Evolutionary conservation across 2,113 vertebrate species (phyloP), one percentile per base, ranked within the genome.

Genomic region (Chelonoidis abingdonii): DNA sequence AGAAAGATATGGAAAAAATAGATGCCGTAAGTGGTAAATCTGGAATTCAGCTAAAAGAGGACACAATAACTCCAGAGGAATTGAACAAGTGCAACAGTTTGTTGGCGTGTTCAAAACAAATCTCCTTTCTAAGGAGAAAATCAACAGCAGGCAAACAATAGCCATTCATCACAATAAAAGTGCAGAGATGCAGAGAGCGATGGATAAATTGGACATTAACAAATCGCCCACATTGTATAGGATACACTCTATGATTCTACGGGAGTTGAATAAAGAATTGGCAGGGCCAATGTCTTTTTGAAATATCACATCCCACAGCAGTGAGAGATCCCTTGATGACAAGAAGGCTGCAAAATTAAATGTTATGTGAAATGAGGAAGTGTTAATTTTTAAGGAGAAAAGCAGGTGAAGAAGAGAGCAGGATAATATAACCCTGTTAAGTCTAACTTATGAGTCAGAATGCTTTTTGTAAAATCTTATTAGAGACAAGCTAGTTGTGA

Each of bases 361-460:
- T n/a, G 21, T 0, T 93, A 52, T 83, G 62, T 96, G 69, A 52
- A 87, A 72, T 49, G 69, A 90, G 69, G 25, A 44, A 1, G 3
- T 89, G 85, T n/a, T 87, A 1, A 53, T 90, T 88, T 93, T 78
- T 86, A 80, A 92, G 62, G 87, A 93, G 84, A 92, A 81, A 93
- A 80, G 69, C n/a, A 92, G 88, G 82, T 94, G 90, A 93, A 97
- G 89, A 22, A 22, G 53, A 54, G 19, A 54, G 21, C 85, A 35
- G 59, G 59, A 62, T 87, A 50, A 47, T 94, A 87, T 80, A 89
- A 86, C 38, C 27, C 6, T 94, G 95, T 95, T 95, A 93, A 95
- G 53, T 97, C 59, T 95, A 93, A 52, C 25, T 86, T 90, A 59
- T 86, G 80, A 81, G 59, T 82, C 84, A 84, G 89, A 85, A 84